Percentiles rank a stretch among this genome's conserved stretches.
Evolutionary conservation across 2,113 vertebrate genomes (phyloP).

Genomic region (Dissostichus mawsoni): DNA sequence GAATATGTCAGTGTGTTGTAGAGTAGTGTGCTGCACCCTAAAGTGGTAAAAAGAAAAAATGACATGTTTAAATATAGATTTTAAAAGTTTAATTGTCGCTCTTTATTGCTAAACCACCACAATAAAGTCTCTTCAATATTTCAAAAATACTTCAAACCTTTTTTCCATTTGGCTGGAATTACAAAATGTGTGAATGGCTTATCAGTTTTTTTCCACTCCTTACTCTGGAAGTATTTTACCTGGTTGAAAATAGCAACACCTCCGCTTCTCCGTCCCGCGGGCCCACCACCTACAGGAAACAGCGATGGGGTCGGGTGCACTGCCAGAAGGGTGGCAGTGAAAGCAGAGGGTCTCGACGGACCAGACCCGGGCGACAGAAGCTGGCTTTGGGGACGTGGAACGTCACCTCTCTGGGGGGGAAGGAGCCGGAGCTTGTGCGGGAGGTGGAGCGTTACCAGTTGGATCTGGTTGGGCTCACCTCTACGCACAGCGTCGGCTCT

Average conservation of each 20-base stretch:
- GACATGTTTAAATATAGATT: background rate
- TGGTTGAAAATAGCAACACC: constrained; percentile 14
- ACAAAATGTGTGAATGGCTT: background rate
- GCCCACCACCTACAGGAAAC: too few species aligned
- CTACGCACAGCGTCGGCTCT: too few species aligned
- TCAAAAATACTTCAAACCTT: background rate
- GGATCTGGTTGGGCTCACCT: too few species aligned
- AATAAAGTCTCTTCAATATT: background rate
- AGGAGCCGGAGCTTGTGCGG: too few species aligned
- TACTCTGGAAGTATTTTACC: background rate
- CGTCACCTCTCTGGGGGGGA: too few species aligned
- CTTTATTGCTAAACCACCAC: background rate
- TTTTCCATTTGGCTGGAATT: background rate
- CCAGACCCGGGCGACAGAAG: too few species aligned
- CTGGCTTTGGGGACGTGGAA: too few species aligned
- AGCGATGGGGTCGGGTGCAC: too few species aligned
- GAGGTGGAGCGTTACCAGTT: too few species aligned
- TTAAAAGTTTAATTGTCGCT: background rate
- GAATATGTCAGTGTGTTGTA: background rate
- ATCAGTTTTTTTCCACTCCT: background rate
- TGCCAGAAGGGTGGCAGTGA: too few species aligned
- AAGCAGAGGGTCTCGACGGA: too few species aligned
- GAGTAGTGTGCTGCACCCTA: background rate
- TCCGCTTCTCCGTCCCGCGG: too few species aligned
- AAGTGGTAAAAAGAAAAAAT: background rate